Percentiles rank a stretch among this genome's conserved stretches.
Conservation (phyloP, 2,113 vertebrate species). For the Cyprinus carpio region DNA sequence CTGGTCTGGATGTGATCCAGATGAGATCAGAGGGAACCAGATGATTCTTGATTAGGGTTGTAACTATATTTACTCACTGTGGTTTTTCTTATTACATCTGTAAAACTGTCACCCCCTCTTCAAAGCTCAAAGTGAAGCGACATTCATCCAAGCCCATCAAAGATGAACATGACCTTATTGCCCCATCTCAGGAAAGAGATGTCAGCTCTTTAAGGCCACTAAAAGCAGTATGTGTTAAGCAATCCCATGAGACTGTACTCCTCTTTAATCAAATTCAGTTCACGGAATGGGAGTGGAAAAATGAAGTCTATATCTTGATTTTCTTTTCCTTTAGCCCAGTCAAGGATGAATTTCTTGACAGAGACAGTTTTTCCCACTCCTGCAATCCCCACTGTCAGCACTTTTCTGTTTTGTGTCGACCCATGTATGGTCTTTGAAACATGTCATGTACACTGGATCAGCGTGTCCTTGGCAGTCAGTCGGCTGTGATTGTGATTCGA, state of each 20-base stretch:
- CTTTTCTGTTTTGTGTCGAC: neutral
- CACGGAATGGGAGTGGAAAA: slow-evolving; percentile 52
- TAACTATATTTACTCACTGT: neutral
- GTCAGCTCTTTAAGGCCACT: neutral
- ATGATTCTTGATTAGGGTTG: neutral
- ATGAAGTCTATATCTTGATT: slow-evolving; percentile 39
- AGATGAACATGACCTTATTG: neutral
- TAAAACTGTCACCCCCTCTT: neutral
- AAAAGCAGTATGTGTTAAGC: neutral
- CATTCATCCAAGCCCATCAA: slow-evolving; percentile 23
- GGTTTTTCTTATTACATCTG: neutral
- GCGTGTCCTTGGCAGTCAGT: neutral
- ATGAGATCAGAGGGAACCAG: neutral
- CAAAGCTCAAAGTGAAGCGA: neutral
- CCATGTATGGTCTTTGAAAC: neutral
- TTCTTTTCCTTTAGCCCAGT: slow-evolving; percentile 20
- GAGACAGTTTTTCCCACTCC: slow-evolving; percentile 46
- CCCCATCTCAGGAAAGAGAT: neutral
- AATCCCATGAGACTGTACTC: neutral
- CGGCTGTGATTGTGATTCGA: neutral
- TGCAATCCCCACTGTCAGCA: slow-evolving; percentile 38
- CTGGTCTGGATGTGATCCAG: too few species aligned
- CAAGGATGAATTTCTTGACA: slow-evolving; percentile 44
- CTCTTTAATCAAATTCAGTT: neutral
- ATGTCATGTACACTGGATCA: neutral